Percentiles rank a stretch among this genome's conserved stretches.
phyloP scores from a whole-genome alignment of 1,140 invertebrate genomes.

The Oedothorax gibbosus region DNA sequence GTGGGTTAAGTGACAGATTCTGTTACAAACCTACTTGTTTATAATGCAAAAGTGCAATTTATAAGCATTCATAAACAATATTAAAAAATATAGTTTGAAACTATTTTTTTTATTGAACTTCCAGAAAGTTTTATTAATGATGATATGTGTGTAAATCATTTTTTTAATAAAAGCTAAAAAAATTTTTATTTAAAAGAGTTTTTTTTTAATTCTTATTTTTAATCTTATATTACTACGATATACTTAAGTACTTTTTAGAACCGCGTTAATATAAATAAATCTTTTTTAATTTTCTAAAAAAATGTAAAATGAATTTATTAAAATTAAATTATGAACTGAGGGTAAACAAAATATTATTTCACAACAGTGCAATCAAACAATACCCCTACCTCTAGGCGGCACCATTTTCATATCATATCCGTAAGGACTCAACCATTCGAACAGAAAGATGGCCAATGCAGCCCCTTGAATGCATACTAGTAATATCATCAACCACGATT shows the following conservation, averaged over 20 bases:
- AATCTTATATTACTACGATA: background rate
- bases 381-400: constrained; percentile 68
- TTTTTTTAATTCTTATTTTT: background rate
- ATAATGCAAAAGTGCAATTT: no score
- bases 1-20: no score
- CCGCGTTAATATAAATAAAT: background rate
- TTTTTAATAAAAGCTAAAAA: background rate
- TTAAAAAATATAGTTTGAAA: no score
- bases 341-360: no score
- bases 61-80: no score
- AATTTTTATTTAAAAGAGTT: background rate
- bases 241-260: background rate
- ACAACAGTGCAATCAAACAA: background rate
- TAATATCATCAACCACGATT: constrained; percentile 97
- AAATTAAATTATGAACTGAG: no score
- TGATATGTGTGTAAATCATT: background rate
- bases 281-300: background rate
- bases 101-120: no score
- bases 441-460: constrained; percentile 96
- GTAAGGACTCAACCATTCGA: constrained; percentile 96
- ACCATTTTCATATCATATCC: constrained; percentile 92
- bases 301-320: no score
- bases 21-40: no score
- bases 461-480: constrained; percentile 97
- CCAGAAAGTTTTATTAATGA: no score